phyloP scores from a whole-genome alignment of 2,888 invertebrate genomes.

The Drosophila eohydei region DNA sequence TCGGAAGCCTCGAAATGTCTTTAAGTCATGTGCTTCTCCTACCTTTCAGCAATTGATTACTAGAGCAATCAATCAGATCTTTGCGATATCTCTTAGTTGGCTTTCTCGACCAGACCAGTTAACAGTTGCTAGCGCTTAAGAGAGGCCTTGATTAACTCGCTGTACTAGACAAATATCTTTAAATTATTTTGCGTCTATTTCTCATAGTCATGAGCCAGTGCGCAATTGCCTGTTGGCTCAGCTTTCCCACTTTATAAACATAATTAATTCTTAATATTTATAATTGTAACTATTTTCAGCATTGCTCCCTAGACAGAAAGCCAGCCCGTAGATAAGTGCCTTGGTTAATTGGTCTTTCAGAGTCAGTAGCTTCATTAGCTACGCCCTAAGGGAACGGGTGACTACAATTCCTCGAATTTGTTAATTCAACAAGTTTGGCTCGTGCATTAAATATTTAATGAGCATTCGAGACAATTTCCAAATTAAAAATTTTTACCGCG shows the following conservation, averaged over 20 bases:
- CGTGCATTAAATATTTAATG: constrained; percentile 29
- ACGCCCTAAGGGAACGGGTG: neutral
- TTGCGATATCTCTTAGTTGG: neutral
- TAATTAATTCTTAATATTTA: neutral
- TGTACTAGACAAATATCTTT: neutral
- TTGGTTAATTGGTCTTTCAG: constrained; percentile 23
- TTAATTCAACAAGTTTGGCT: constrained; percentile 34
- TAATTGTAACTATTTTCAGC: neutral
- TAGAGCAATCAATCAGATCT: neutral
- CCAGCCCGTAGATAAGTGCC: neutral
- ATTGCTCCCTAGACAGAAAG: neutral
- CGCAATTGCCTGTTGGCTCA: neutral
- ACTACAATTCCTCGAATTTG: neutral
- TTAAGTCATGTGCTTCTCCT: neutral
- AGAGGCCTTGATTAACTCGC: neutral
- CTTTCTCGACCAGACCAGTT: neutral
- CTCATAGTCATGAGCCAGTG: neutral
- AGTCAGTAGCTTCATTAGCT: constrained; percentile 21
- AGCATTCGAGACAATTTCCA: constrained; percentile 37
- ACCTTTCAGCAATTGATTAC: neutral
- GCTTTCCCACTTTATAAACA: neutral
- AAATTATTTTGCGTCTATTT: neutral
- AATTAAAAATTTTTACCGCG: constrained; percentile 74
- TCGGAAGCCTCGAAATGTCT: constrained; percentile 10
- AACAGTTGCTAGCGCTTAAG: too few relatives aligned